phyloP scores from a whole-genome alignment of 1,140 invertebrate genomes.

The Cydia pomonella region DNA sequence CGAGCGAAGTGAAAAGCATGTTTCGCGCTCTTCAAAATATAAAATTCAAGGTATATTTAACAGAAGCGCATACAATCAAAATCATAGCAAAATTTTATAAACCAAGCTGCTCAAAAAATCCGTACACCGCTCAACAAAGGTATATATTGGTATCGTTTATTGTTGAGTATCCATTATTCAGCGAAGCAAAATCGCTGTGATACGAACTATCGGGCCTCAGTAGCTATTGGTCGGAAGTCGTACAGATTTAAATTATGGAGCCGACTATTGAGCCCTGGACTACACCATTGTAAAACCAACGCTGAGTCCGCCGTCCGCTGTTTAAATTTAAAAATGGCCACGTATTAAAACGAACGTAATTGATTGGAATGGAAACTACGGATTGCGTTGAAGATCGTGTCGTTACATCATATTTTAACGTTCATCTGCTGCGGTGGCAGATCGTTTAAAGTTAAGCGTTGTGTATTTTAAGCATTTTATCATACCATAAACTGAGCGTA shows the following conservation, averaged over 20 bases:
- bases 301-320: slow-evolving; percentile 16
- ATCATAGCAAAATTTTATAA: no score
- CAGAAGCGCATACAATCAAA: no score
- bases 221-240: not conserved
- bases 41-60: no score
- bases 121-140: slow-evolving; percentile 41
- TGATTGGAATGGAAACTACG: slow-evolving; percentile 26
- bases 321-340: slow-evolving; percentile 27
- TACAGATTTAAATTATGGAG: slow-evolving; percentile 25
- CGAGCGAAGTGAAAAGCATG: no score
- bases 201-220: slow-evolving; percentile 26
- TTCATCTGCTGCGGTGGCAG: not conserved
- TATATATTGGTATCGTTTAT: slow-evolving; percentile 55
- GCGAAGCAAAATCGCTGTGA: slow-evolving; percentile 42
- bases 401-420: slow-evolving; percentile 14
- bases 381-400: slow-evolving; percentile 7
- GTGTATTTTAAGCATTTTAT: not conserved
- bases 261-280: slow-evolving; percentile 24
- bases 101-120: not conserved
- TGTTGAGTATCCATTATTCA: slow-evolving; percentile 52
- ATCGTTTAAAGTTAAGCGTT: not conserved
- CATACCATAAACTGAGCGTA: not conserved
- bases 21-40: no score
- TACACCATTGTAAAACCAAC: slow-evolving; percentile 19
- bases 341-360: slow-evolving; percentile 30